A percentile compares a stretch with the other conserved stretches of the same genome.
Evolutionary conservation across 2,113 vertebrate genomes (phyloP).

Genomic region (Gorsachius goisagi): DNA sequence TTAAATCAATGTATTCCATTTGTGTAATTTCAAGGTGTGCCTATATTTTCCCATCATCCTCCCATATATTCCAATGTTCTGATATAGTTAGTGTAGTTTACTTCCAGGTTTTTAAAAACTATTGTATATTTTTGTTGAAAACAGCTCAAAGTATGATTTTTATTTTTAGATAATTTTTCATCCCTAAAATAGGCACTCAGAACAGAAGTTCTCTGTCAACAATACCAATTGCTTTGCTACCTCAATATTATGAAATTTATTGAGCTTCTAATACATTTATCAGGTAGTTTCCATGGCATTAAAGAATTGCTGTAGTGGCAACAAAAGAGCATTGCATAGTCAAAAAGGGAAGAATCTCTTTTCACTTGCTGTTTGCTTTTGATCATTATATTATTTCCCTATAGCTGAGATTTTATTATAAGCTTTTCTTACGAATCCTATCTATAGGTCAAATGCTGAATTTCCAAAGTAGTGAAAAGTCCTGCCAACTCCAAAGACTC

Average conservation of each 20-base stretch:
- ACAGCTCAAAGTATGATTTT: not conserved
- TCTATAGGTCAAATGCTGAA: not conserved
- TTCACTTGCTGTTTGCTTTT: constrained; percentile 8
- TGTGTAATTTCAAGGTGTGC: not conserved
- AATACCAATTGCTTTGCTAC: constrained; percentile 21
- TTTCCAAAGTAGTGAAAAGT: not conserved
- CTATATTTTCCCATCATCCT: not conserved
- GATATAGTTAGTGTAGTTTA: not conserved
- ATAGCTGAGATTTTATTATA: not conserved
- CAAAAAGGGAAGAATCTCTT: not conserved
- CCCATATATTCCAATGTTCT: not conserved
- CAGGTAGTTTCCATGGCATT: constrained; percentile 54
- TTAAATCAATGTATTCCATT: not conserved
- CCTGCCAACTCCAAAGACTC: not conserved
- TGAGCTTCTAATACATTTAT: constrained; percentile 44
- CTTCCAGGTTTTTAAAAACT: not conserved
- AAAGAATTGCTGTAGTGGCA: constrained; percentile 39
- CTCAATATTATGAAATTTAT: constrained; percentile 42
- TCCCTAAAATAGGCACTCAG: not conserved
- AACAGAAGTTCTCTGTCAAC: constrained; percentile 20
- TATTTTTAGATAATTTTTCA: constrained; percentile 12
- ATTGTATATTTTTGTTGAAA: not conserved
- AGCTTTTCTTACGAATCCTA: not conserved
- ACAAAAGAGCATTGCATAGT: constrained; percentile 23
- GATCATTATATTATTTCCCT: constrained; percentile 10